phyloP scores from a whole-genome alignment of 2,888 invertebrate genomes.

The Ectropis crepuscularia region DNA sequence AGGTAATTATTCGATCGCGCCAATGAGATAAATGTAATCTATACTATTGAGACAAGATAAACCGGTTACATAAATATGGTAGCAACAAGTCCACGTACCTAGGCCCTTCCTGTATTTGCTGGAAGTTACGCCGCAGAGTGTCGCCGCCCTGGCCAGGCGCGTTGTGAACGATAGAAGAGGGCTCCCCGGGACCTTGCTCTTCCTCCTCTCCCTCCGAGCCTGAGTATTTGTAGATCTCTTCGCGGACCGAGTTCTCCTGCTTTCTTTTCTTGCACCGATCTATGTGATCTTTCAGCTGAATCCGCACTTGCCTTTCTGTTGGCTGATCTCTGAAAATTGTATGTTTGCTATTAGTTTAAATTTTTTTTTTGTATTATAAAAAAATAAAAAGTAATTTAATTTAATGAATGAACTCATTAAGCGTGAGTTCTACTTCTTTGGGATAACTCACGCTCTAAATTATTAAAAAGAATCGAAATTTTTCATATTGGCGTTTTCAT shows the following conservation, averaged over 20 bases:
- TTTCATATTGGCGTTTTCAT: too few relatives aligned
- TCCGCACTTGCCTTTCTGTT: slow-evolving; percentile 98
- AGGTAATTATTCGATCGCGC: background rate
- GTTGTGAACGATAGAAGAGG: slow-evolving; percentile 96
- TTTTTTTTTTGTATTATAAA: too few relatives aligned
- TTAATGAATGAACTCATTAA: too few relatives aligned
- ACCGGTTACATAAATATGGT: background rate
- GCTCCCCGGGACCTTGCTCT: slow-evolving; percentile 96
- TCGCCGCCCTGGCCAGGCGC: slow-evolving; percentile 93
- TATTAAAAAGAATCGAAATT: too few relatives aligned
- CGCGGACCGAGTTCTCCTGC: slow-evolving; percentile 92
- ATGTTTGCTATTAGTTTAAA: too few relatives aligned
- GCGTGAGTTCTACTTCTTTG: too few relatives aligned
- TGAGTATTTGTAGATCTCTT: slow-evolving; percentile 92
- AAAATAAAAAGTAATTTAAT: too few relatives aligned
- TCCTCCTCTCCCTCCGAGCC: slow-evolving; percentile 99
- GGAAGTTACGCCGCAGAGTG: slow-evolving; percentile 98
- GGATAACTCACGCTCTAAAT: too few relatives aligned
- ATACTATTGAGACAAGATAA: slow-evolving; percentile 10
- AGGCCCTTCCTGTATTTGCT: slow-evolving; percentile 95
- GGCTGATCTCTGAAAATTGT: slow-evolving; percentile 92
- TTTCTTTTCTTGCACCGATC: slow-evolving; percentile 97
- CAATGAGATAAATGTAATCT: background rate
- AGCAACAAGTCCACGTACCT: slow-evolving; percentile 54
- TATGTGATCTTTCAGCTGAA: slow-evolving; percentile 99